A percentile compares a stretch with the other conserved stretches of the same genome.
Conservation (phyloP, 2,113 vertebrate genomes). For the Gallinago paraguaiae region DNA sequence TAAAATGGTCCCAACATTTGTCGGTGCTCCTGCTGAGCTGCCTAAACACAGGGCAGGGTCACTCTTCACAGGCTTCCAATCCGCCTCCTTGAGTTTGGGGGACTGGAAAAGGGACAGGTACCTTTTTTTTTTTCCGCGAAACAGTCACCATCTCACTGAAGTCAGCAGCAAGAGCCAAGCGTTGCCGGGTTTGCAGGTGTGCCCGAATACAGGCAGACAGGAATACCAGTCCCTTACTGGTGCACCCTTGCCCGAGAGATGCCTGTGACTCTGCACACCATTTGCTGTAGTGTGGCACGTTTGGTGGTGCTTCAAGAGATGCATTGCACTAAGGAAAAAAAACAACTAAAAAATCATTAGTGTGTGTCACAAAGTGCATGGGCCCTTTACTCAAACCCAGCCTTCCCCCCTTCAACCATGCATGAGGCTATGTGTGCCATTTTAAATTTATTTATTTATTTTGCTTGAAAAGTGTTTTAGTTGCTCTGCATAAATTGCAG, state of each 20-base stretch:
- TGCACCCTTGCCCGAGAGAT: neutral
- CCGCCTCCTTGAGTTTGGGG: neutral
- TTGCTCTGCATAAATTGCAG: neutral
- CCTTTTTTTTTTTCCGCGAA: neutral
- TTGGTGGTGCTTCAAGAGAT: neutral
- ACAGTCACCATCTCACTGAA: neutral
- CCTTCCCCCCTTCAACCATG: neutral
- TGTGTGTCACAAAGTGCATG: rapidly evolving
- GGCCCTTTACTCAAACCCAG: neutral
- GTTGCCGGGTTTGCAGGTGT: neutral
- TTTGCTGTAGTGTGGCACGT: rapidly evolving
- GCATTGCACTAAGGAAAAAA: neutral
- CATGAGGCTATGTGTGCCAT: rapidly evolving
- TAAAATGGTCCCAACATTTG: neutral
- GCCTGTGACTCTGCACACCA: neutral
- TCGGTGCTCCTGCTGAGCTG: neutral
- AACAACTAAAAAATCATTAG: neutral
- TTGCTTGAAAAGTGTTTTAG: neutral
- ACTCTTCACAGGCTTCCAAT: neutral
- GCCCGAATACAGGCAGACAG: neutral
- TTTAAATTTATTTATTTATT: neutral
- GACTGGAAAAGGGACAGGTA: neutral
- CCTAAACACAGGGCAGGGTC: neutral
- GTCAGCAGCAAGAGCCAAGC: neutral
- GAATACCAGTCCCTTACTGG: neutral